Evolutionary conservation across 2,888 invertebrate species (phyloP), one percentile per base, ranked within the genome.

Genomic region (Drosophila tripunctata): DNA sequence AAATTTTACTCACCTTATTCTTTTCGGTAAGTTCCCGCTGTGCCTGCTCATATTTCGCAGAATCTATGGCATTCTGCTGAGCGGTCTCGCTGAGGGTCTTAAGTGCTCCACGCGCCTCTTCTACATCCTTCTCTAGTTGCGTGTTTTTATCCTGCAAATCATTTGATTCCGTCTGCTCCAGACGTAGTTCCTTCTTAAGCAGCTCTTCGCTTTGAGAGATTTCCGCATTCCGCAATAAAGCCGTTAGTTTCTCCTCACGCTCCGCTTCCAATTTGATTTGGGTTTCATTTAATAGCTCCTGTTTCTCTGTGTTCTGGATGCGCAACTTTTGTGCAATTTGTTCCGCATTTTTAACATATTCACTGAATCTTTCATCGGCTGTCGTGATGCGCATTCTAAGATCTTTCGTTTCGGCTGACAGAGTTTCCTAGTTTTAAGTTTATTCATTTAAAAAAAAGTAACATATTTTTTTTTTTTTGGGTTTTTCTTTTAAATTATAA

Each of bases 191-290:
- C 84, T 96, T 95, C 84, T 94, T 94, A 1, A 95, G 93, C 86
- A 96, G 92, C 90, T 96, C 96, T 81, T 95, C 93, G 68, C 94
- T 94, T 89, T 96, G 96, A 0, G 96, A 96, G 80, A 96, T 94
- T 91, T 96, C 95, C 1, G 96, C 96, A 89, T 96, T 96, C 44
- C 96, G 93, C 54, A 96, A 89, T 47, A 96, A 90, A 0, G 95
- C 95, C 2, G 94, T 94, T 87, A 96, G 95, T 86, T 96, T 96
- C 73, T 96, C 96, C 6, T 94, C 93, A 44, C 94, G 94, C 78
- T 96, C 96, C 74, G 66, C 57, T 71, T 91, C 91, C 41, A 91
- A 74, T 33, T 78, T 68, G 17, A 72, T 69, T 56, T 87, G 84
- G 1, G 81, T 62, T 2, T 89, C 88, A 4, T 66, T 74, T 33